phyloP scores from a whole-genome alignment of 2,113 vertebrate genomes.

The Grallaria varia region DNA sequence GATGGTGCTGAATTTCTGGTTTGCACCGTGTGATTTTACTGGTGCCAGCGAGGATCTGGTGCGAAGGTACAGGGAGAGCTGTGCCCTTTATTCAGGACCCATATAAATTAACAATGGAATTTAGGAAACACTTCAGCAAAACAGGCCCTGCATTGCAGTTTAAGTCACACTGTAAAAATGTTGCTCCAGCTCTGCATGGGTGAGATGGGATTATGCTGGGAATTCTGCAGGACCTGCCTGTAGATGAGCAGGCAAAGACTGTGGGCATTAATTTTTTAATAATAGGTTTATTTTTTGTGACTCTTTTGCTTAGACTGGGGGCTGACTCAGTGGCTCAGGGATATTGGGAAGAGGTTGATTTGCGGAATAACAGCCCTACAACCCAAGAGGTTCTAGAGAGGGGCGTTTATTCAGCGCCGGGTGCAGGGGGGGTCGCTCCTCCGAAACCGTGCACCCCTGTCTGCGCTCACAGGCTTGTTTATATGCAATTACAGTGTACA shows the following conservation, averaged over 20 bases:
- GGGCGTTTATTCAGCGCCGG: no score
- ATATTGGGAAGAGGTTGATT: not conserved
- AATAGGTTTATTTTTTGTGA: not conserved
- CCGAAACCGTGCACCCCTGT: no score
- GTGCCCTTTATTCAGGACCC: not conserved
- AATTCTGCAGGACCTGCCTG: not conserved
- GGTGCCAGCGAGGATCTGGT: not conserved
- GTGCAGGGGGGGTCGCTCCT: no score
- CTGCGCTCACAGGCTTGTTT: no score
- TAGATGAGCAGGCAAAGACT: not conserved
- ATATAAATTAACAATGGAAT: not conserved
- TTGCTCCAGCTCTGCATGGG: not conserved
- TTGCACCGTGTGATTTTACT: not conserved
- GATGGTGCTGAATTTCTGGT: not conserved
- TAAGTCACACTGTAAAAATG: not conserved
- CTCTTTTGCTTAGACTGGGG: not conserved
- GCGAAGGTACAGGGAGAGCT: not conserved
- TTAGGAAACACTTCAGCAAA: not conserved
- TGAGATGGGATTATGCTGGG: not conserved
- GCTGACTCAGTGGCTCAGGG: not conserved
- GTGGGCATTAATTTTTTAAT: not conserved
- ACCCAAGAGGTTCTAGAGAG: no score
- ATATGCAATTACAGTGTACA: no score
- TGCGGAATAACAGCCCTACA: no score
- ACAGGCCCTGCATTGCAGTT: not conserved